phyloP scores from a whole-genome alignment of 1,140 invertebrate genomes.

The Bradysia coprophila region DNA sequence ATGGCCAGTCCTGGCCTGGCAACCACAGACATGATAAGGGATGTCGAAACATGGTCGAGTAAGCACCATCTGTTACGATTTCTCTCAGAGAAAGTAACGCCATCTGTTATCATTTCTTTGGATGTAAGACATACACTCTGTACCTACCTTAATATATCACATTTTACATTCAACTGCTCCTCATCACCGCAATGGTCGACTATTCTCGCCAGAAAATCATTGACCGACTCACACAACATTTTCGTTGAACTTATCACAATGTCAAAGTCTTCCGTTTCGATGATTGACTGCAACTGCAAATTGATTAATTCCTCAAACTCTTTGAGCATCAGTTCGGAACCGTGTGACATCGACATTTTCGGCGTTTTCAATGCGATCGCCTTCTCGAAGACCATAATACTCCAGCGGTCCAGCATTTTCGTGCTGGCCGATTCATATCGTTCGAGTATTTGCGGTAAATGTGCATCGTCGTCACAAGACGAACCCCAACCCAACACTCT shows the following conservation, averaged over 20 bases:
- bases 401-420: slow-evolving; percentile 92
- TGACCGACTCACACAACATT: slow-evolving; percentile 64
- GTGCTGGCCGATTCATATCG: slow-evolving; percentile 87
- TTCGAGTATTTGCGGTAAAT: slow-evolving; percentile 77
- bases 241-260: slow-evolving; percentile 58
- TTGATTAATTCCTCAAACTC: slow-evolving; percentile 67
- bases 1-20: too few species aligned
- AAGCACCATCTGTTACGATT: too few species aligned
- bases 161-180: slow-evolving; percentile 43
- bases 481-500: slow-evolving; percentile 90
- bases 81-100: not conserved
- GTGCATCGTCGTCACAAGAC: slow-evolving; percentile 86
- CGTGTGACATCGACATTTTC: slow-evolving; percentile 32
- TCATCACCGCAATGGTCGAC: slow-evolving; percentile 36
- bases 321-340: slow-evolving; percentile 30
- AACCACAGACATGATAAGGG: too few species aligned
- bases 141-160: slow-evolving; percentile 39
- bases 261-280: slow-evolving; percentile 66
- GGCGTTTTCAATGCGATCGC: slow-evolving; percentile 37
- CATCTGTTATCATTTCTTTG: not conserved
- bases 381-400: slow-evolving; percentile 79
- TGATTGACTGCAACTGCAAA: slow-evolving; percentile 66
- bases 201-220: slow-evolving; percentile 50
- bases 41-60: too few species aligned
- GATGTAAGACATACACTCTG: not conserved